A percentile compares a stretch with the other conserved stretches of the same genome.
Evolutionary conservation across 1,140 invertebrate genomes (phyloP).

Genomic region (Hylyphantes graminicola): DNA sequence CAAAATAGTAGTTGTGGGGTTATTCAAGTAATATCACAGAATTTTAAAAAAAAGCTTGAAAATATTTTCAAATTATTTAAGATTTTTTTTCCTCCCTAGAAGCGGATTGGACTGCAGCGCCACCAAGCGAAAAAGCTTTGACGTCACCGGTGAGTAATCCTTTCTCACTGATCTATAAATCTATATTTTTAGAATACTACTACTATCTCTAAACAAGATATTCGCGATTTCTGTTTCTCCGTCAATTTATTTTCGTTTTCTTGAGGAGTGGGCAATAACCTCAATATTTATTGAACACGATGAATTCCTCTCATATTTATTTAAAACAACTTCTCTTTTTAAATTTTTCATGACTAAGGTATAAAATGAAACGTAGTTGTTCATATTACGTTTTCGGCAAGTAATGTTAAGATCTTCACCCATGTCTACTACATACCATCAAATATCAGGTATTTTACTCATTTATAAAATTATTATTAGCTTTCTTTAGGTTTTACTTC

Average conservation of each 20-base stretch:
- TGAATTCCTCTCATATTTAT: neutral
- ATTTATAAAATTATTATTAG: neutral
- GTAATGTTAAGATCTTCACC: neutral
- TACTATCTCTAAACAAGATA: neutral
- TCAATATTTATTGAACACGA: neutral
- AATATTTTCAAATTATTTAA: neutral
- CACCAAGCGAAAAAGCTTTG: conserved; percentile 32
- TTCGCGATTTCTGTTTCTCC: neutral
- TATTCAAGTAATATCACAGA: no score
- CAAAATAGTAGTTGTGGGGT: no score
- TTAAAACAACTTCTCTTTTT: neutral
- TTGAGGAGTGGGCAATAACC: neutral
- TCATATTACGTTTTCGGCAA: conserved; percentile 3
- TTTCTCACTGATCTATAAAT: neutral
- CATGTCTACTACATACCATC: conserved; percentile 18
- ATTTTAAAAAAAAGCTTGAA: no score
- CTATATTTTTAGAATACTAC: neutral
- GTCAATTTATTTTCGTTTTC: neutral
- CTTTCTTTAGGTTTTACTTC: neutral
- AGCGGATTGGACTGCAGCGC: conserved; percentile 9
- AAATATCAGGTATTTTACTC: neutral
- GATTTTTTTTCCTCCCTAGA: conserved; percentile 10
- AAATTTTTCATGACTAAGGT: conserved; percentile 15
- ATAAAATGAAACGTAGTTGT: neutral
- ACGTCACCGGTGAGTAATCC: conserved; percentile 40